Conservation (phyloP, 2,797 vertebrate genomes). For the Alfaro cultratus region DNA sequence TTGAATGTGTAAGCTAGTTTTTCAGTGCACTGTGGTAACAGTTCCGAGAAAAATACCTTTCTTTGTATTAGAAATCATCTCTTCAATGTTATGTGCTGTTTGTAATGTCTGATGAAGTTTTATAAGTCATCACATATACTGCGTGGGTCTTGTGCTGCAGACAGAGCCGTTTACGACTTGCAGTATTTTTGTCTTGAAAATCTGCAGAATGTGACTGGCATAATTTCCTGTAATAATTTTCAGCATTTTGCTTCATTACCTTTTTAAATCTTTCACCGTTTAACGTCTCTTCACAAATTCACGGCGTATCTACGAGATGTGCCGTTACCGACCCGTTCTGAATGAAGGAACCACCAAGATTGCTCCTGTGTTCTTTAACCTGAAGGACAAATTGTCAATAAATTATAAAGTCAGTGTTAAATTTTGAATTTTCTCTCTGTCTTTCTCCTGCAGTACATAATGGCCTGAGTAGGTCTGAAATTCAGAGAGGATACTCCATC, state of each 20-base stretch:
- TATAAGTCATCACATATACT: not conserved
- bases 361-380: not conserved
- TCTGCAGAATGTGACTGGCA: not conserved
- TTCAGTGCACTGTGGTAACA: not conserved
- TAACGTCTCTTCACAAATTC: not conserved
- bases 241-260: not conserved
- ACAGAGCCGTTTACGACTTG: not conserved
- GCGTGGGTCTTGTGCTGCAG: not conserved
- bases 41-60: not conserved
- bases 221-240: not conserved
- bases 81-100: not conserved
- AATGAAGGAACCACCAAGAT: not conserved
- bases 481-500: not conserved
- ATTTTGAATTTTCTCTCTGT: not conserved
- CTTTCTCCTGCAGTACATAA: not conserved
- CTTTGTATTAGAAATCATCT: not conserved
- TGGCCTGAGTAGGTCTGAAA: not conserved
- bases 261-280: not conserved
- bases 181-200: not conserved
- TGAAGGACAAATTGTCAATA: not conserved
- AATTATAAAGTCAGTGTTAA: not conserved
- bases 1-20: not conserved
- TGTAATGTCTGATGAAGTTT: not conserved
- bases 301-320: not conserved
- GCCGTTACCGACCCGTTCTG: not conserved